Conservation (phyloP, 2,113 vertebrate genomes). For the Megaceryle torquata region DNA sequence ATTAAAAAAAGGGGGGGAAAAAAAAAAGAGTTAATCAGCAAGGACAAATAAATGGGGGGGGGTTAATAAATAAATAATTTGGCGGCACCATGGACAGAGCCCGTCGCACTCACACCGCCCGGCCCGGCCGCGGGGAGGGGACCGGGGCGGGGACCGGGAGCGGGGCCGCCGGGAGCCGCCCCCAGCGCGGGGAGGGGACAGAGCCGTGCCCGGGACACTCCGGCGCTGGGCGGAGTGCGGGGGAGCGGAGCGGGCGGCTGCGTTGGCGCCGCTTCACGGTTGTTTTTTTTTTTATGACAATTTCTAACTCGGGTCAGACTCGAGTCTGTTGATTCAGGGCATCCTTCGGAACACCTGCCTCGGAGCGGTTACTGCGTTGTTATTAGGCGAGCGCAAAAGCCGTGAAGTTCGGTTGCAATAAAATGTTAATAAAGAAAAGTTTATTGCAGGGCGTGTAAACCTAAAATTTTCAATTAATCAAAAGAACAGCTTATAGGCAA, state of each 20-base stretch:
- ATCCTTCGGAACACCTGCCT: constrained; percentile 79
- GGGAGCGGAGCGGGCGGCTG: background rate
- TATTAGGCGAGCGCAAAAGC: constrained; percentile 65
- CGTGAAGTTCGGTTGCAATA: constrained; percentile 74
- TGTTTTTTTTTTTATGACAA: constrained; percentile 50
- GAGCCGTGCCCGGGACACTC: no score
- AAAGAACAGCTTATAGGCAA: constrained; percentile 5
- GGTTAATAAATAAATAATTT: background rate
- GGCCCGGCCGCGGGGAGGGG: background rate
- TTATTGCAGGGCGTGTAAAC: constrained; percentile 68
- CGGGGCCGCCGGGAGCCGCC: background rate
- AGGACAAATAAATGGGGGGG: no score
- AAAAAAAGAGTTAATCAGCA: no score
- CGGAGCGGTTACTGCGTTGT: constrained; percentile 53
- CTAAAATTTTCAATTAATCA: constrained; percentile 69
- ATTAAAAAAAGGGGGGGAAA: no score
- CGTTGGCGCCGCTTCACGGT: background rate
- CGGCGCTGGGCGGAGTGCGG: background rate
- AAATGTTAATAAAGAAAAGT: constrained; percentile 65
- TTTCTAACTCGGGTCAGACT: constrained; percentile 27
- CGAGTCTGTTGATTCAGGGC: constrained; percentile 32
- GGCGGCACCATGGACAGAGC: constrained; percentile 19
- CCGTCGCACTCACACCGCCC: background rate
- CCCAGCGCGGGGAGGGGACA: background rate
- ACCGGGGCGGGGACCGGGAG: background rate